phyloP scores from a whole-genome alignment of 2,113 vertebrate species.

The Sinocyclocheilus anshuiensis region DNA sequence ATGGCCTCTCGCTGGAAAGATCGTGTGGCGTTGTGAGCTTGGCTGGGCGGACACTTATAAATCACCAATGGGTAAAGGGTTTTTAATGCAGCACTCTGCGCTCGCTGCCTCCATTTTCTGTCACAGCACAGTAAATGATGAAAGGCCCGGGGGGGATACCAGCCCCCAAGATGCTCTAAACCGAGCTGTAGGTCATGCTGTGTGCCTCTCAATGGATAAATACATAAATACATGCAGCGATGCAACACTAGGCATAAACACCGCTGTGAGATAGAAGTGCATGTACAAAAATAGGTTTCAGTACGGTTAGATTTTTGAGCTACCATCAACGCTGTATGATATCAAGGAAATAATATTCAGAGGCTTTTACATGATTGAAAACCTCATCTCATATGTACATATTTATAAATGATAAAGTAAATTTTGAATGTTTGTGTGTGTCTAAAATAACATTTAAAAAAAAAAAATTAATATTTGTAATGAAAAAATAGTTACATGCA shows the following conservation, averaged over 20 bases:
- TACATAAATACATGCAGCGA: slow-evolving; percentile 78
- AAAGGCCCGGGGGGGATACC: slow-evolving; percentile 77
- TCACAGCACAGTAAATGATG: slow-evolving; percentile 83
- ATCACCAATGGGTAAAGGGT: slow-evolving; percentile 83
- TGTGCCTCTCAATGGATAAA: slow-evolving; percentile 78
- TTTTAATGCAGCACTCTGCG: slow-evolving; percentile 81
- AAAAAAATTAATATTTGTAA: too few species aligned
- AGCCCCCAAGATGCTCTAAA: slow-evolving; percentile 52
- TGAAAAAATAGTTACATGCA: too few species aligned
- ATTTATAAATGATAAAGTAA: neutral
- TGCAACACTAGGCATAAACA: slow-evolving; percentile 34
- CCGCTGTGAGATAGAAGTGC: neutral
- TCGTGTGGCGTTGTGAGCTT: slow-evolving; percentile 60
- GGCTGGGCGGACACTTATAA: slow-evolving; percentile 74
- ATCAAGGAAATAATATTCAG: slow-evolving; percentile 1
- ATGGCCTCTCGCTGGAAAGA: slow-evolving; percentile 61
- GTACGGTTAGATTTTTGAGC: neutral
- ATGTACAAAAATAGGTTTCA: slow-evolving; percentile 19
- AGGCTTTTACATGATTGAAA: neutral
- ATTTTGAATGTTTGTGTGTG: too few species aligned
- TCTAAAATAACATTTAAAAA: too few species aligned
- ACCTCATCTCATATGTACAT: neutral
- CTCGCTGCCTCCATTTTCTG: slow-evolving; percentile 81
- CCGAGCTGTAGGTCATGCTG: slow-evolving; percentile 58
- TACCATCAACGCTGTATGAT: neutral